phyloP scores from a whole-genome alignment of 2,888 invertebrate genomes.

The Amphipyra tragopoginis region DNA sequence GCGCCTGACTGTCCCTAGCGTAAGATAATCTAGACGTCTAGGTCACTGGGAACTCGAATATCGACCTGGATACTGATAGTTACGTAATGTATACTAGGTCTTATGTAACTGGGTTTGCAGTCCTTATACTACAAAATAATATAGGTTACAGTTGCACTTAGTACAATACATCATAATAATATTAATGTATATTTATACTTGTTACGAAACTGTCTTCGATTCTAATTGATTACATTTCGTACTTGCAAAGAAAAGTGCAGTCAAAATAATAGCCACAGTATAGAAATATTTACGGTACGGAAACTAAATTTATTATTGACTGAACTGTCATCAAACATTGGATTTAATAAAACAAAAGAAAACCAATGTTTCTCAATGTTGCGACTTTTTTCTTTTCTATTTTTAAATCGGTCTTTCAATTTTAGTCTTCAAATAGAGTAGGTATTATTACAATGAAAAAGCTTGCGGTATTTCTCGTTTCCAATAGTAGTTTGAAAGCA shows the following conservation, averaged over 20 bases:
- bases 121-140: constrained; percentile 1
- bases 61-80: constrained; percentile 63
- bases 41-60: constrained; percentile 68
- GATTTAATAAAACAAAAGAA: constrained; percentile 21
- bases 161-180: no score
- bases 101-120: constrained; percentile 47
- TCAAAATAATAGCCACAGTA: neutral
- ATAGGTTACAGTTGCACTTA: neutral
- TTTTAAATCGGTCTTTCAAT: constrained; percentile 2
- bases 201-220: neutral
- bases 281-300: constrained; percentile 9
- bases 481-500: constrained; percentile 32
- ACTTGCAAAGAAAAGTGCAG: neutral
- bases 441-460: constrained; percentile 23
- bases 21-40: constrained; percentile 66
- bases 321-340: constrained; percentile 16
- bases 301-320: neutral
- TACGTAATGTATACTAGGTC: constrained; percentile 47
- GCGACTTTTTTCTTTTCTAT: constrained; percentile 2
- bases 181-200: no score
- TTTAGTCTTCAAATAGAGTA: neutral
- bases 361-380: constrained; percentile 37
- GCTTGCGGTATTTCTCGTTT: constrained; percentile 10
- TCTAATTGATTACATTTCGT: neutral
- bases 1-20: constrained; percentile 64